Percentiles rank a stretch among this genome's conserved stretches.
These are phyloP conservation scores for Papilio protenor DNA, from an alignment of 2,888 invertebrate species.

Conservation along the genomic window DNA sequence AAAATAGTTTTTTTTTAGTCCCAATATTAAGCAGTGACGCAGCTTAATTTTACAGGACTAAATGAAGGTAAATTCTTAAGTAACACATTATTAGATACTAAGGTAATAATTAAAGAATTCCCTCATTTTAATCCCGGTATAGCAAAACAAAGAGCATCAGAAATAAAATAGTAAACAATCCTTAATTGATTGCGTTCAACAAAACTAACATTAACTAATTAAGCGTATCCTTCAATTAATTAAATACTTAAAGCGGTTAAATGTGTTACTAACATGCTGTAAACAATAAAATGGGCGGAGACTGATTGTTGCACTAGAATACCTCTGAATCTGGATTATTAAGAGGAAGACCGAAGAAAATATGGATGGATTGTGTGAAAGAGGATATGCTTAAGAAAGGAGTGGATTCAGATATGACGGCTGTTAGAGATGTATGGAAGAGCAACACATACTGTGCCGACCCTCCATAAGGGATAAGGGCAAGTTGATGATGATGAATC, in stretches of 20 bases:
- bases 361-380: too few species aligned
- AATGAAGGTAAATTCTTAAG: too few species aligned
- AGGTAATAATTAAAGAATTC: neutral
- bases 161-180: neutral
- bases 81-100: too few species aligned
- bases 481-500: too few species aligned
- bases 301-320: neutral
- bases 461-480: too few species aligned
- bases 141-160: conserved; percentile 5
- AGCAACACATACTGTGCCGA: too few species aligned
- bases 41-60: neutral
- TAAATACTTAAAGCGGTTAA: neutral
- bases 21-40: neutral
- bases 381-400: too few species aligned
- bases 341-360: too few species aligned
- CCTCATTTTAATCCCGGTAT: neutral
- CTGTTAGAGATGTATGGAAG: too few species aligned
- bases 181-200: conserved; percentile 8
- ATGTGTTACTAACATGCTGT: neutral
- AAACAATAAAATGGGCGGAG: neutral
- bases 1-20: neutral
- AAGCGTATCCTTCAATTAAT: conserved; percentile 8
- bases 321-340: neutral
- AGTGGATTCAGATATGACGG: too few species aligned
- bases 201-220: neutral